Base-by-base conservation (phyloP, 2,888 invertebrate genomes). In the Tetropium fuscum region DNA sequence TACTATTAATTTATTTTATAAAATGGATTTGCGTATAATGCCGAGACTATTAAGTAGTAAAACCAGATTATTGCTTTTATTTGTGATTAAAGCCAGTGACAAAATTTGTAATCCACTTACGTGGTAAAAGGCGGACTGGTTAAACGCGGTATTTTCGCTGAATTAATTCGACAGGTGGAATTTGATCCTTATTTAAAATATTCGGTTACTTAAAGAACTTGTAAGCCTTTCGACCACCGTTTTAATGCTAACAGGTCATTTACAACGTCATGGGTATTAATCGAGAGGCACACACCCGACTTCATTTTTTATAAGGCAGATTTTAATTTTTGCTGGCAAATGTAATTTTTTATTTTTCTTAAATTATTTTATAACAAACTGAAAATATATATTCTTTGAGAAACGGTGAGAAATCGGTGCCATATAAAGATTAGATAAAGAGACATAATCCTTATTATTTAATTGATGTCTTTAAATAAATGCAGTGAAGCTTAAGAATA, bases 121-220 rank as follows among this genome's bases (percentile, higher is more conserved):
- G 38, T 40, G 41, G 25, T 27, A 20, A 40, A 30, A 19, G 48
- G 25, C 58, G 48, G 32, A 38, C 57, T 38, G 43, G 48, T 45
- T 45, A 41, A 47, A 43, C 55, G 22, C 44, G 51, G 59, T 51
- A 62, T 67, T 63, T 64, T 68, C 66, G 64, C 58, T 53, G 64
- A 68, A 68, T 71, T 71, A 68, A 68, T 61, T 64, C 68, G 66
- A 66, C 67, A 60, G 69, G 27, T 53, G 68, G 60, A 65, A 70
- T 70, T 65, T 64, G 68, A 70, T 64, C 63, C 65, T 58, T 58
- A 54, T 55, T 45, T 32, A 44, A 60, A 54, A 53, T 63, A 68
- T 68, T 65, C 49, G 58, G 67, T 70, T 70, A 67, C 70, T 49
- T 49, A 56, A 65, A 63, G 53, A 38, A 60, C 55, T 40, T 60